These are phyloP conservation scores for Melanostoma mellinum DNA, from an alignment of 2,888 invertebrate genomes.

Conservation along the genomic window DNA sequence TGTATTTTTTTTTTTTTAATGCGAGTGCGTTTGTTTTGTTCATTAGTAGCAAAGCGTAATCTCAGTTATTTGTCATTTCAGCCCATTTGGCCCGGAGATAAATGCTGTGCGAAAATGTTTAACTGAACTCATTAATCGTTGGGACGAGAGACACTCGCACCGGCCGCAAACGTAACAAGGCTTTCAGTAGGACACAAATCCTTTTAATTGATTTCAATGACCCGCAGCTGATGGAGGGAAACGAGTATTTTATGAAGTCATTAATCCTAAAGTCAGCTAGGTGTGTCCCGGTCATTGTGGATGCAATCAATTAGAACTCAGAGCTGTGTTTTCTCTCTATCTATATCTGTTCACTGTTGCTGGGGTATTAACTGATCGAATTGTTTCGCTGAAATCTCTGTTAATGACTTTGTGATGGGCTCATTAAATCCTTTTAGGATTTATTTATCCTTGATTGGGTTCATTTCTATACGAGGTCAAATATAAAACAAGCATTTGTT, in stretches of 20 bases:
- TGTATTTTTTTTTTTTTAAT: slow-evolving; percentile 25
- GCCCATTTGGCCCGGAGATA: slow-evolving; percentile 62
- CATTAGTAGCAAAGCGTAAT: slow-evolving; percentile 57
- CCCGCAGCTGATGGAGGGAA: slow-evolving; percentile 22
- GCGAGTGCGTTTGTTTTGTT: slow-evolving; percentile 59
- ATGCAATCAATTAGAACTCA: slow-evolving; percentile 42
- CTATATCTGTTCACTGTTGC: background rate
- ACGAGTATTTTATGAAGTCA: slow-evolving; percentile 52
- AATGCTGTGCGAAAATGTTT: slow-evolving; percentile 69
- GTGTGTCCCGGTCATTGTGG: slow-evolving; percentile 40
- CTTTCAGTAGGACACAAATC: slow-evolving; percentile 44
- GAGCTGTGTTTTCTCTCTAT: background rate
- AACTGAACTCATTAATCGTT: slow-evolving; percentile 60
- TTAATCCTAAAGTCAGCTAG: slow-evolving; percentile 56
- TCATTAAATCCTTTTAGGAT: slow-evolving; percentile 50
- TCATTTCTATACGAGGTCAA: background rate
- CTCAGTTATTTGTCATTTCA: slow-evolving; percentile 66
- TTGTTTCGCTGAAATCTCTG: slow-evolving; percentile 58
- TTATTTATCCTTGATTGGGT: slow-evolving; percentile 24
- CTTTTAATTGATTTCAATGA: slow-evolving; percentile 67
- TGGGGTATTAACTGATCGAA: slow-evolving; percentile 39
- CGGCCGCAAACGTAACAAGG: slow-evolving; percentile 40
- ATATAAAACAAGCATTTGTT: background rate
- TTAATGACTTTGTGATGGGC: slow-evolving; percentile 56
- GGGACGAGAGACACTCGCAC: slow-evolving; percentile 26